Percentiles rank a stretch among this genome's conserved stretches.
These are phyloP conservation scores for Lycaon pictus DNA, from an alignment of 2,113 vertebrate species.

Conservation along the genomic window DNA sequence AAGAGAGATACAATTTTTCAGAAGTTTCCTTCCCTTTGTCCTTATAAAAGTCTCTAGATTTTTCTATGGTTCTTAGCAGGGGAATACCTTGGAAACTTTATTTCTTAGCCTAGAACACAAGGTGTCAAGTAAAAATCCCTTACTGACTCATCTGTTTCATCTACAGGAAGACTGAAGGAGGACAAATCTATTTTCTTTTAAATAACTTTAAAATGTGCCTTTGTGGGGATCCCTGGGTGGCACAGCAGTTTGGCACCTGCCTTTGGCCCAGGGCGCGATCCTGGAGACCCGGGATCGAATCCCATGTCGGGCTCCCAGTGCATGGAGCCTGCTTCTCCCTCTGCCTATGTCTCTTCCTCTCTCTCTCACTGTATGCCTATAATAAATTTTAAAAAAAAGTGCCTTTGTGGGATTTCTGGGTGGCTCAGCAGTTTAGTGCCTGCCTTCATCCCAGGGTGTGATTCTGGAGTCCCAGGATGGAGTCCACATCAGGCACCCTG, in stretches of 20 bases:
- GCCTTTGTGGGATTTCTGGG: slow-evolving; percentile 44
- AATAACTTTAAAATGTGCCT: slow-evolving; percentile 67
- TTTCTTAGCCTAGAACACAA: slow-evolving; percentile 65
- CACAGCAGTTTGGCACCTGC: too few relatives aligned
- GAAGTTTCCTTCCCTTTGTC: slow-evolving; percentile 74
- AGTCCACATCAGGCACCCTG: too few relatives aligned
- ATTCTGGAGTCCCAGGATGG: too few relatives aligned
- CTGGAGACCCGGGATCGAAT: too few relatives aligned
- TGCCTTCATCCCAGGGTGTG: too few relatives aligned
- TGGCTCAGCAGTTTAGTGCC: too few relatives aligned
- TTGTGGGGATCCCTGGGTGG: background rate
- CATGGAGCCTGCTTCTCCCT: too few relatives aligned
- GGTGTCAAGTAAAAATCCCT: slow-evolving; percentile 78
- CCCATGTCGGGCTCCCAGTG: too few relatives aligned
- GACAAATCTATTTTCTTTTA: slow-evolving; percentile 73
- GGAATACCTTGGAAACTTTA: slow-evolving; percentile 73
- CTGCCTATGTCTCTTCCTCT: too few relatives aligned
- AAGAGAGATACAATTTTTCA: slow-evolving; percentile 53
- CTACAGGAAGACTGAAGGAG: slow-evolving; percentile 68
- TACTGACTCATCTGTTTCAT: slow-evolving; percentile 79
- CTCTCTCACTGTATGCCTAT: too few relatives aligned
- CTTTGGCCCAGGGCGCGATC: too few relatives aligned
- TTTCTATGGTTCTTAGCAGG: slow-evolving; percentile 68
- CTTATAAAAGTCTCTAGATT: slow-evolving; percentile 76
- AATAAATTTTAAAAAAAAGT: background rate